phyloP scores from a whole-genome alignment of 2,113 vertebrate genomes.

The Zosterops pallidus region DNA sequence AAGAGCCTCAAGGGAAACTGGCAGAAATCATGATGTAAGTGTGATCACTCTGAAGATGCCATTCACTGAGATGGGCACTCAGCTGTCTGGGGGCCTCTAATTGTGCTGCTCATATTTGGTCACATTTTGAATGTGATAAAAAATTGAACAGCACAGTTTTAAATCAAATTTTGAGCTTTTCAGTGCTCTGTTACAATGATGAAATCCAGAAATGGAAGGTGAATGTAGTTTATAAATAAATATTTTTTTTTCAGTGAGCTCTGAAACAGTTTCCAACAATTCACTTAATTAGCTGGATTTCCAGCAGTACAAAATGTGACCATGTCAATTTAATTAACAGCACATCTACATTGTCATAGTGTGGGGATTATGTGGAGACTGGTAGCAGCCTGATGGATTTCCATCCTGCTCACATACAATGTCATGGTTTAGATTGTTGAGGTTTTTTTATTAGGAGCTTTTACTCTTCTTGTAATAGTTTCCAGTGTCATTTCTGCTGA shows the following conservation, averaged over 20 bases:
- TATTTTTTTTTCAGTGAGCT: neutral
- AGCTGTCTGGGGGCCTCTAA: neutral
- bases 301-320: neutral
- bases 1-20: neutral
- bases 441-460: neutral
- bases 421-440: neutral
- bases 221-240: neutral
- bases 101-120: neutral
- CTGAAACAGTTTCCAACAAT: neutral
- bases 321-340: neutral
- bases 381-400: neutral
- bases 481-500: conserved; percentile 1
- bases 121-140: neutral
- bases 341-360: accelerated
- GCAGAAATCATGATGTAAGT: neutral
- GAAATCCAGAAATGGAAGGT: neutral
- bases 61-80: neutral
- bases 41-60: neutral
- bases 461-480: neutral
- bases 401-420: neutral
- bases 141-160: neutral
- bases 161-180: neutral
- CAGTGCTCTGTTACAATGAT: neutral
- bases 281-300: neutral
- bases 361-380: neutral